Evolutionary conservation across 1,140 invertebrate species (phyloP), one percentile per base, ranked within the genome.

Genomic region (Anadara kagoshimensis): DNA sequence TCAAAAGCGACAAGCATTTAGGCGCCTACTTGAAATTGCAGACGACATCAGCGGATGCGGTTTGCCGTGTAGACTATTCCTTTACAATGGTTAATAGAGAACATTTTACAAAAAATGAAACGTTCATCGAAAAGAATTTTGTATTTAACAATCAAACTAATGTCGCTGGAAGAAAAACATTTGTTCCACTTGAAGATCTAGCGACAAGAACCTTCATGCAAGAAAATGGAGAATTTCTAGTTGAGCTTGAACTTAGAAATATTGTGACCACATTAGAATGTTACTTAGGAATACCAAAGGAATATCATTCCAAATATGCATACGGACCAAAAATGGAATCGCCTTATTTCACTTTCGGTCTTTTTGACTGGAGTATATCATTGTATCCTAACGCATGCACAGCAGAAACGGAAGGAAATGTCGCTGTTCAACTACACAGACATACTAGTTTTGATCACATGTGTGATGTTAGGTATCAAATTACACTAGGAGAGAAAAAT

Each of bases 81-180:
- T 95, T 96, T 87, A 96, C 94, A 0, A 91, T 96, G 10, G 91
- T 96, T 26, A 96, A 96, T 83, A 92, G 94, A 14, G 94, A 95
- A 77, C 95, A 96, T 86, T 96, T 96, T 87, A 95, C 94, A 58
- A 79, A 81, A 53, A 96, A 96, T 87, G 94, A 96, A 84, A 92
- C 93, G 2, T 96, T 95, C 89, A 93, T 93, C 20, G 94, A 95
- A 53, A 95, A 95, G 85, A 80, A 81, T 45, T 80, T 73, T 49
- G 93, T 93, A 82, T 96, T 96, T 88, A 94, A 92, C 8, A 91
- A 92, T 72, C 94, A 95, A 49, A 92, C 91, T 69, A 93, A 93
- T 0, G 93, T 94, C 0, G 94, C 94, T 83, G 94, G 95, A 0
- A 93, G 95, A 80, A 91, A 94, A 43, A 93, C 93, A 75, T 96